These are phyloP conservation scores for Scaptodrosophila lebanonensis DNA, from an alignment of 1,140 invertebrate species.

Conservation along the genomic window DNA sequence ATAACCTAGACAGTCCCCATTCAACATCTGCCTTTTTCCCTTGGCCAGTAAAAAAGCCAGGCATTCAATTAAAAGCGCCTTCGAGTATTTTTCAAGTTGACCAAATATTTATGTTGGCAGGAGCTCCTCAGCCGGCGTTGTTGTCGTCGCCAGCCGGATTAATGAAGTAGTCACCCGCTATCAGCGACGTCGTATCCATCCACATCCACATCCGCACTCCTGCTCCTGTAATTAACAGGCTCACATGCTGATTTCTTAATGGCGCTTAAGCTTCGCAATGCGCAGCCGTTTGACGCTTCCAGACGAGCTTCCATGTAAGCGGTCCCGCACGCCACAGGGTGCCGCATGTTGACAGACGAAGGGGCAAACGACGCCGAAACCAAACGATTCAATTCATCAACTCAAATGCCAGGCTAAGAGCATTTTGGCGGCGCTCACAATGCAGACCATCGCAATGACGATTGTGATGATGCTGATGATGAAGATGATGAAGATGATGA, in stretches of 20 bases:
- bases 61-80: neutral
- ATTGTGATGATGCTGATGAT: too few species aligned
- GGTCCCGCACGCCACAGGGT: constrained; percentile 17
- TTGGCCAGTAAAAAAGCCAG: too few species aligned
- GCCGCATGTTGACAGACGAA: constrained; percentile 2
- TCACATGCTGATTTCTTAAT: constrained; percentile 5
- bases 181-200: constrained; percentile 17
- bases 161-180: constrained; percentile 18
- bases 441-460: too few species aligned
- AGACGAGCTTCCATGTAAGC: neutral
- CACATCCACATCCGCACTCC: neutral
- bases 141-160: too few species aligned
- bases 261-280: constrained; percentile 10
- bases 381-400: constrained; percentile 19
- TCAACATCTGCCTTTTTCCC: too few species aligned
- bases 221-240: neutral
- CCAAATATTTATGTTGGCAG: too few species aligned
- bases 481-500: too few species aligned
- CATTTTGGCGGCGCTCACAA: too few species aligned
- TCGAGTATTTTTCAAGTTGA: too few species aligned
- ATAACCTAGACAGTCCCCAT: too few species aligned
- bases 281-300: constrained; percentile 15
- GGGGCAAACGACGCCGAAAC: too few species aligned
- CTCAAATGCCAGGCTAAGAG: neutral
- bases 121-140: neutral